These are phyloP conservation scores for Amblyopsis rosae DNA, from an alignment of 2,113 vertebrate genomes.

Conservation along the genomic window DNA sequence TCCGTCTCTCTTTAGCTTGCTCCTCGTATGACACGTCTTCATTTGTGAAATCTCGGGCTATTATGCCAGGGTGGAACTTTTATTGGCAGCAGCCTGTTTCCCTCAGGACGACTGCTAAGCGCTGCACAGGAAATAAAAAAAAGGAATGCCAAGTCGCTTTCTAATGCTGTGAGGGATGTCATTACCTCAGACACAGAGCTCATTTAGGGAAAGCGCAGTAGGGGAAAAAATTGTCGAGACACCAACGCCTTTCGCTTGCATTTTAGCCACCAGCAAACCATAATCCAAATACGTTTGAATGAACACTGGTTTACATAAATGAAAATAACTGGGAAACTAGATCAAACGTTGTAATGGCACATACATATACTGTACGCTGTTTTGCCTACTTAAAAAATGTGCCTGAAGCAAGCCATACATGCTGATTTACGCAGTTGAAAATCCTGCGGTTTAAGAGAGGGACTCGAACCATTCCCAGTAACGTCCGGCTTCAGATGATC, in stretches of 20 bases:
- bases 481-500: constrained; percentile 73
- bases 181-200: constrained; percentile 72
- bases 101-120: constrained; percentile 74
- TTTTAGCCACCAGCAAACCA: constrained; percentile 27
- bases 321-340: constrained; percentile 28
- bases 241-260: constrained; percentile 11
- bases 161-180: constrained; percentile 75
- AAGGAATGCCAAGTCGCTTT: constrained; percentile 75
- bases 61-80: constrained; percentile 77
- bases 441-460: background rate
- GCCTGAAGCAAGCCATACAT: too few relatives aligned
- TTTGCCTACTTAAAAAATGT: too few relatives aligned
- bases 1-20: constrained; percentile 24
- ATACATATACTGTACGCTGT: constrained; percentile 9
- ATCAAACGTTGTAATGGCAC: constrained; percentile 3
- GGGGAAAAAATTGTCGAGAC: constrained; percentile 38
- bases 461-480: constrained; percentile 20
- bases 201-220: constrained; percentile 61
- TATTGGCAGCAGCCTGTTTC: constrained; percentile 74
- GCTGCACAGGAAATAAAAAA: constrained; percentile 70
- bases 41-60: constrained; percentile 74
- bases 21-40: constrained; percentile 75
- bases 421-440: too few relatives aligned
- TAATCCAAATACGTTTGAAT: constrained; percentile 3
- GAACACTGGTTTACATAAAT: constrained; percentile 29